Evolutionary conservation across 2,888 invertebrate genomes (phyloP).

Genomic region (Dicycla oo): DNA sequence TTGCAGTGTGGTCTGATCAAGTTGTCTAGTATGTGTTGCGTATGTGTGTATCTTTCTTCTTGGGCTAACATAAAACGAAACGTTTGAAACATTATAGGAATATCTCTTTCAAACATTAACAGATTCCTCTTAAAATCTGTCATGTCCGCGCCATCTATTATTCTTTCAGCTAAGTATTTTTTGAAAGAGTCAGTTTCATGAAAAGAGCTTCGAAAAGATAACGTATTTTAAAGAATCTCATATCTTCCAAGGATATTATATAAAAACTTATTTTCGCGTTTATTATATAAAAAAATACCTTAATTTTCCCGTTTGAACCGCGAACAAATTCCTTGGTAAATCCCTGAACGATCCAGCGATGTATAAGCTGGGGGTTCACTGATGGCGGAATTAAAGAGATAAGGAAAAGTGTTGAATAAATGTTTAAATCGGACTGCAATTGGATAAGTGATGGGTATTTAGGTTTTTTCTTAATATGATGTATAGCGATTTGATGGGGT

Average conservation of each 20-base stretch:
- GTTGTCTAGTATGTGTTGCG: too few species aligned
- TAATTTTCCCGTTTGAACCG: slow-evolving; percentile 75
- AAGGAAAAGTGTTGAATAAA: slow-evolving; percentile 45
- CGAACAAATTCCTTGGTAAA: slow-evolving; percentile 73
- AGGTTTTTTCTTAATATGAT: slow-evolving; percentile 19
- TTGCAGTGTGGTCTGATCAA: not conserved
- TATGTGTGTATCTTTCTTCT: too few species aligned
- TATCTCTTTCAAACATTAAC: not conserved
- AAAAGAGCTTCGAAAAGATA: slow-evolving; percentile 42
- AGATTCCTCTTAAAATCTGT: not conserved
- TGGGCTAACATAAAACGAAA: not conserved
- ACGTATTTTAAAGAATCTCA: slow-evolving; percentile 56
- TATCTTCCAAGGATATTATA: slow-evolving; percentile 56
- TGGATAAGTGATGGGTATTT: slow-evolving; percentile 37
- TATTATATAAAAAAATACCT: slow-evolving; percentile 75
- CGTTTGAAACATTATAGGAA: not conserved
- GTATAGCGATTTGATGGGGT: not conserved
- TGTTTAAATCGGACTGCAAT: slow-evolving; percentile 34
- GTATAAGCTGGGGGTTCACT: slow-evolving; percentile 66
- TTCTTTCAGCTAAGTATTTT: not conserved
- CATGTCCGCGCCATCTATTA: not conserved
- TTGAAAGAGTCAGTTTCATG: slow-evolving; percentile 12
- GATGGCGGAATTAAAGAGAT: slow-evolving; percentile 44
- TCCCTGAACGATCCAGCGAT: slow-evolving; percentile 70
- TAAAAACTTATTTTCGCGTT: slow-evolving; percentile 66